Evolutionary conservation across 1,140 invertebrate genomes (phyloP).

Genomic region (Trichomalopsis sarcophagae): DNA sequence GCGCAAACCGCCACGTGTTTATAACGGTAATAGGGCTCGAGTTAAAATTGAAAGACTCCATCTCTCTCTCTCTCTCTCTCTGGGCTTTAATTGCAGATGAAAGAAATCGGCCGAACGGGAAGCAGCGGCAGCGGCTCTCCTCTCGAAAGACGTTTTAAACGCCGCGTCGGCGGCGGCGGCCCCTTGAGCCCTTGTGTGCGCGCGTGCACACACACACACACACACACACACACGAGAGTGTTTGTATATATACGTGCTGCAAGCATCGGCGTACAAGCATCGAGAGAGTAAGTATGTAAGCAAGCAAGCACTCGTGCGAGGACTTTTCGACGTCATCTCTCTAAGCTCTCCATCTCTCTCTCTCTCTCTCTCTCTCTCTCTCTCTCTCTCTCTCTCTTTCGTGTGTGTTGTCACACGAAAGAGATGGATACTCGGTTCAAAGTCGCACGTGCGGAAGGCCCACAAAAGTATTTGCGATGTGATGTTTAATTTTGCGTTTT

Average conservation of each 20-base stretch:
- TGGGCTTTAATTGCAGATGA: slow-evolving; percentile 49
- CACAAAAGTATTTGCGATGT: not conserved
- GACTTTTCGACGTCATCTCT: slow-evolving; percentile 44
- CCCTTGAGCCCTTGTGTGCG: not conserved
- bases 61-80: not conserved
- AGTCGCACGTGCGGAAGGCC: not conserved
- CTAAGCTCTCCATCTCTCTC: slow-evolving; percentile 36
- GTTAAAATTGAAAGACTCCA: slow-evolving; percentile 36
- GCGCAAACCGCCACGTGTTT: slow-evolving; percentile 41
- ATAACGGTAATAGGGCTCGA: slow-evolving; percentile 47
- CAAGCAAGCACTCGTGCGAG: not conserved
- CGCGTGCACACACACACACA: not conserved
- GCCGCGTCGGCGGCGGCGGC: not conserved
- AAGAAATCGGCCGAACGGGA: slow-evolving; percentile 51
- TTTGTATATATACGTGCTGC: slow-evolving; percentile 20
- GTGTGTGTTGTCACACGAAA: not conserved
- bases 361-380: not conserved
- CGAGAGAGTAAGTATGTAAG: slow-evolving; percentile 21
- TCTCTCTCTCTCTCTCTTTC: not conserved
- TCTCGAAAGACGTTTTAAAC: slow-evolving; percentile 47
- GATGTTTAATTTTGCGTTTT: not conserved
- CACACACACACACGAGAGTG: not conserved
- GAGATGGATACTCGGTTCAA: not conserved
- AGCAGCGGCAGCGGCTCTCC: slow-evolving; percentile 28
- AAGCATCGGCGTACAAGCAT: slow-evolving; percentile 7